Evolutionary conservation across 2,888 invertebrate species (phyloP).

Genomic region (Drosophila quinaria): DNA sequence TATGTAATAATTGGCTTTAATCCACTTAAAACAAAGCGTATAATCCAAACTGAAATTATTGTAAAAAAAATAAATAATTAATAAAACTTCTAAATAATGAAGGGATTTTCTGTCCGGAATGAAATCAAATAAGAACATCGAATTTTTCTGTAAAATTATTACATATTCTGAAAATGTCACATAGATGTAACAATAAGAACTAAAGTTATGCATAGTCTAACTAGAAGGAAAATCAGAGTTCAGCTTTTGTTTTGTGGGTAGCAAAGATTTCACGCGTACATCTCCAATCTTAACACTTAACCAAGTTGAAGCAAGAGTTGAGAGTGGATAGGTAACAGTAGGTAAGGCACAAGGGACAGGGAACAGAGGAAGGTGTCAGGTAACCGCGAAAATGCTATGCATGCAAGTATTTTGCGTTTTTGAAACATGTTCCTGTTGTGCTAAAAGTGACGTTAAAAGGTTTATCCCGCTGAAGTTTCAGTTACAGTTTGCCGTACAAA

Average conservation of each 20-base stretch:
- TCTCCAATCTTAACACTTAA: slow-evolving; percentile 12
- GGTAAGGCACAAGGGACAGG: not conserved
- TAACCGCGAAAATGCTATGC: slow-evolving; percentile 28
- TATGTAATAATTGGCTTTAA: too few relatives aligned
- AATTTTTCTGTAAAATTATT: too few relatives aligned
- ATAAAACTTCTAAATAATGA: too few relatives aligned
- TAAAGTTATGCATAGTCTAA: not conserved
- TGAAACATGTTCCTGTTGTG: slow-evolving; percentile 33
- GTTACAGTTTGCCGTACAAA: slow-evolving; percentile 28
- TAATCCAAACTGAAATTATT: too few relatives aligned
- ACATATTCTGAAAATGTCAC: not conserved
- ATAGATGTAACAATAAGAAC: not conserved
- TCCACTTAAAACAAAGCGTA: too few relatives aligned
- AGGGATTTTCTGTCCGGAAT: too few relatives aligned
- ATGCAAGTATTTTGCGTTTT: slow-evolving; percentile 51
- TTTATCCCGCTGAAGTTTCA: slow-evolving; percentile 49
- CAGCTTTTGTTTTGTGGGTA: not conserved
- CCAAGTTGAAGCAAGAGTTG: not conserved
- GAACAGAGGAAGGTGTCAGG: not conserved
- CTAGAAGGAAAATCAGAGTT: not conserved
- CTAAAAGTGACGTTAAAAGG: slow-evolving; percentile 55
- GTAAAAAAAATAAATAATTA: too few relatives aligned
- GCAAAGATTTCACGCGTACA: not conserved
- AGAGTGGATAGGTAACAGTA: not conserved
- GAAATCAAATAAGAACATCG: too few relatives aligned